phyloP scores from a whole-genome alignment of 2,888 invertebrate genomes.

The Iselma pallidipennis region DNA sequence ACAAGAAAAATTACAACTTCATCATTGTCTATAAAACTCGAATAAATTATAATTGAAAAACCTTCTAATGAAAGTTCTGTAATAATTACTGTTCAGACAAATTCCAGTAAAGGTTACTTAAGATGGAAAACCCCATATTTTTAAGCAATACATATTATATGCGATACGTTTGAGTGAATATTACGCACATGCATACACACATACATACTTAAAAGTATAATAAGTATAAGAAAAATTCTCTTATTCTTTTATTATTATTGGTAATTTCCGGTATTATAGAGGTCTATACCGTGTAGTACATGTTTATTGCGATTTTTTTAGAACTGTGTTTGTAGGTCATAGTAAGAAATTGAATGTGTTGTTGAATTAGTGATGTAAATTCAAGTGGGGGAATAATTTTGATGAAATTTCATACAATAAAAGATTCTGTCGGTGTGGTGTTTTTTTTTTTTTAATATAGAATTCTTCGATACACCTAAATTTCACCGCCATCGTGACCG shows the following conservation, averaged over 20 bases:
- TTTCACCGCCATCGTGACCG: constrained; percentile 5
- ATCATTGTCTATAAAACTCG: background rate
- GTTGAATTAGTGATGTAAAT: too few relatives aligned
- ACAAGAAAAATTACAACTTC: background rate
- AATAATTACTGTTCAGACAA: background rate
- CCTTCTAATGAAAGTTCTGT: background rate
- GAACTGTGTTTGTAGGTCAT: background rate
- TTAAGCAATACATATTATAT: background rate
- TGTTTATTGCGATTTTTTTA: too few relatives aligned
- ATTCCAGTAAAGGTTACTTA: background rate
- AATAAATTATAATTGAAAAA: background rate
- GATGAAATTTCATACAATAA: too few relatives aligned
- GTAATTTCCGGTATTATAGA: too few relatives aligned
- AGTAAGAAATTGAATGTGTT: background rate
- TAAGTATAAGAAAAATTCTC: too few relatives aligned
- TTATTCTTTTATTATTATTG: background rate
- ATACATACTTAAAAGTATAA: too few relatives aligned
- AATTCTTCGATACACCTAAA: background rate
- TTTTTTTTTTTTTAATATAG: too few relatives aligned
- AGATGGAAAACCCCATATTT: background rate
- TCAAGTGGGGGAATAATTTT: too few relatives aligned
- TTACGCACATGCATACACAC: too few relatives aligned
- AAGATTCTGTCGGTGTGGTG: too few relatives aligned
- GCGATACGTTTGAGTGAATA: background rate
- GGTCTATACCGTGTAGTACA: too few relatives aligned